Evolutionary conservation across 2,113 vertebrate species (phyloP), one percentile per base, ranked within the genome.

Genomic region (Sterna hirundo): DNA sequence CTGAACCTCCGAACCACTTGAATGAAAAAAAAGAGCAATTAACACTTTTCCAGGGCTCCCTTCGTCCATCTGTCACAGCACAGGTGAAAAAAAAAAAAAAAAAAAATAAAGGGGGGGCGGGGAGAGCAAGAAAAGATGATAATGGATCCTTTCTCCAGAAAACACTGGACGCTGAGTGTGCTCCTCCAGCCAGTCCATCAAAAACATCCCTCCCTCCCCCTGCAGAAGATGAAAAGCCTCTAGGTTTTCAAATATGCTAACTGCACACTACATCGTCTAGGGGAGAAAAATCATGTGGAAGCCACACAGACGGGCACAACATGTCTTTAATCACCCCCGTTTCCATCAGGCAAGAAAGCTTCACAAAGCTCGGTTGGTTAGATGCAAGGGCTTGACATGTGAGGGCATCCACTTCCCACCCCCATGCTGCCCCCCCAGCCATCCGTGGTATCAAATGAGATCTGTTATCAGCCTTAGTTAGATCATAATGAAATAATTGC

Each of bases 11-110:
- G 79, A 98, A 98, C 98, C 97, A 97, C 86, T 83, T 94, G 90
- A 91, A 95, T 96, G 71, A 85, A 97, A 98, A 98, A 96, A 97
- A 98, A 98, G 97, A 98, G 97, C 98, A 98, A 98, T 98, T 98
- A 99, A 97, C 97, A 97, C 96, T 97, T 95, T 97, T 97, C 90
- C 86, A 90, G 86, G 91, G 93, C 90, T 90, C 93, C 64, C 86
- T 97, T 95, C 32, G 6, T 97, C 98, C 98, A 98, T 98, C 98
- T 98, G 98, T 97, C 98, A 98, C 81, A 93, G 97, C 84, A 97
- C 97, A 98, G 98, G 98, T 98, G 92, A 98, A 97, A 80, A 49
- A 54, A 66, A 96, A 93, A 66, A 96, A 93, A 15, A 92, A 61
- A 9, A 62, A 8, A 38, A 38, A 38, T 38, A 34, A 60, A 22